Conservation (phyloP, 2,797 vertebrate species). For the Muraenolepis orangiensis region DNA sequence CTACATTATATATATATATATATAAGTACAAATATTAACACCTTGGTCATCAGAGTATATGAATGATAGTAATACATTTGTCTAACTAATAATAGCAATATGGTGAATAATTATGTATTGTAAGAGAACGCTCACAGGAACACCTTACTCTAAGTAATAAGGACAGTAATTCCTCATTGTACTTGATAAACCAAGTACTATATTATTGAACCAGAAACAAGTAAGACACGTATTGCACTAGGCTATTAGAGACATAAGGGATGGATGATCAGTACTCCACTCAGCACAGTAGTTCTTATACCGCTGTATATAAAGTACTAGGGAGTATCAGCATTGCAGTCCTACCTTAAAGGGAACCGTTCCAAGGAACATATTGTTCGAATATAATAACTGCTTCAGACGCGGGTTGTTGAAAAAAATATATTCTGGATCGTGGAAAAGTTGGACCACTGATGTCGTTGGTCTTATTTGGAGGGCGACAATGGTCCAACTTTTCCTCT, state of each 20-base stretch:
- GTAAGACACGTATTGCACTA: conserved; percentile 32
- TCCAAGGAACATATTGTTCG: too few species aligned
- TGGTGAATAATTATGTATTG: too few species aligned
- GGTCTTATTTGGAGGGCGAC: neutral
- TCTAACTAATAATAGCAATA: too few species aligned
- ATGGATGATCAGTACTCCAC: neutral
- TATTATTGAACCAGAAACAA: conserved; percentile 12
- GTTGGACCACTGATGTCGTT: neutral
- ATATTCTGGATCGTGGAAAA: neutral
- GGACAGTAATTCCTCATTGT: too few species aligned
- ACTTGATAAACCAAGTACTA: too few species aligned
- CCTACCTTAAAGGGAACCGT: neutral
- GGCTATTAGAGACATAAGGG: neutral
- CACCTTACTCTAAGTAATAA: too few species aligned
- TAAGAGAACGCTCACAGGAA: neutral
- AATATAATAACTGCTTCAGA: neutral
- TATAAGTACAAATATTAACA: neutral
- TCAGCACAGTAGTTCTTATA: neutral
- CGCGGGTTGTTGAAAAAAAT: neutral
- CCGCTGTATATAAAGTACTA: neutral
- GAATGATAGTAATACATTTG: neutral
- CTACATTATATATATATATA: too few species aligned
- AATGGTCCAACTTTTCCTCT: neutral
- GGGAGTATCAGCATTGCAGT: neutral
- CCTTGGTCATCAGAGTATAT: neutral